Conservation (phyloP, 2,888 invertebrate genomes). For the Macrosoma leucophasiata region DNA sequence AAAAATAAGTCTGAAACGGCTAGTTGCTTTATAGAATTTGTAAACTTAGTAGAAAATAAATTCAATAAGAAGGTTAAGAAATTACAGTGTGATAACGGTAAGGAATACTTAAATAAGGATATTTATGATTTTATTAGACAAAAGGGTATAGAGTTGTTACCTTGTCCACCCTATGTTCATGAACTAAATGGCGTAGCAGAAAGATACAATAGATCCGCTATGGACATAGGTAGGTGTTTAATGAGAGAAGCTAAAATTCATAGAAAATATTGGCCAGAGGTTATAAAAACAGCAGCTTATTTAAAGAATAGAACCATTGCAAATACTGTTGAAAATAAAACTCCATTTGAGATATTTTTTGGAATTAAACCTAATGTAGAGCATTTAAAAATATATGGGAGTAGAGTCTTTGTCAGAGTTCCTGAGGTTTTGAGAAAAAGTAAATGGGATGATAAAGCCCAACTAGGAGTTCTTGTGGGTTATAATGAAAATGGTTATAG, state of each 20-base stretch:
- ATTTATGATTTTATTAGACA: background rate
- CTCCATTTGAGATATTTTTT: conserved; percentile 30
- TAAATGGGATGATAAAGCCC: too few species aligned
- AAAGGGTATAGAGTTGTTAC: conserved; percentile 24
- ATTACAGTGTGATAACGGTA: conserved; percentile 27
- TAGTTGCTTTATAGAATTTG: conserved; percentile 8
- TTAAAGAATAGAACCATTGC: conserved; percentile 32
- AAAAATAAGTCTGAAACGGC: conserved; percentile 2
- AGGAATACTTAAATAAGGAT: conserved; percentile 23
- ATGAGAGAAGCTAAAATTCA: conserved; percentile 26
- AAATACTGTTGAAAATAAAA: conserved; percentile 27
- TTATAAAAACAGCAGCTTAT: too few species aligned
- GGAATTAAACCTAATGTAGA: conserved; percentile 22
- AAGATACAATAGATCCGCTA: conserved; percentile 26
- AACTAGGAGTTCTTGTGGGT: too few species aligned
- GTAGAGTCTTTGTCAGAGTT: conserved; percentile 26
- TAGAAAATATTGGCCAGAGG: conserved; percentile 29
- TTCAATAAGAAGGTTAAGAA: conserved; percentile 25
- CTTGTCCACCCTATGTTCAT: conserved; percentile 12
- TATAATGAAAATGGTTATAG: too few species aligned
- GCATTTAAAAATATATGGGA: conserved; percentile 29
- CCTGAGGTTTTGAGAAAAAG: conserved; percentile 8
- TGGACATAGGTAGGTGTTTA: conserved; percentile 27
- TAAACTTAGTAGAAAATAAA: conserved; percentile 7
- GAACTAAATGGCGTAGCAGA: conserved; percentile 29